Evolutionary conservation across 2,888 invertebrate genomes (phyloP).

Genomic region (Tineola bisselliella): DNA sequence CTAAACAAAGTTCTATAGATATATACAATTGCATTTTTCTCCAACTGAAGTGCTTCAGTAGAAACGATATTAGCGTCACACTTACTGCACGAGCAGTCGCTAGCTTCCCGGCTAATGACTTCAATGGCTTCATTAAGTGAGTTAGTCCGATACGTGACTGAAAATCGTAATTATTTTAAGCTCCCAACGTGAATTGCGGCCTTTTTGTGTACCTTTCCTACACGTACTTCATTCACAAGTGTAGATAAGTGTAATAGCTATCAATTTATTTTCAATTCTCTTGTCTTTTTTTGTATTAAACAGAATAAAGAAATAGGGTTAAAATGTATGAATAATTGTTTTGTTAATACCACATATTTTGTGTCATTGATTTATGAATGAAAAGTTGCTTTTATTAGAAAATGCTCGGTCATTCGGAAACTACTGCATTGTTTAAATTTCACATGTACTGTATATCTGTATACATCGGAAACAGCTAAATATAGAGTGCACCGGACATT

Average conservation of each 20-base stretch:
- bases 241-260: neutral
- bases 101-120: slow-evolving; percentile 34
- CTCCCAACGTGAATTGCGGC: neutral
- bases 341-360: neutral
- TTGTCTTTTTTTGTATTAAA: neutral
- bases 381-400: neutral
- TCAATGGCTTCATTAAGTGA: slow-evolving; percentile 48
- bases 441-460: slow-evolving; percentile 31
- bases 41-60: slow-evolving; percentile 1
- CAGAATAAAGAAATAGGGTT: neutral
- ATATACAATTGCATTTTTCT: slow-evolving; percentile 3
- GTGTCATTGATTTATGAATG: neutral
- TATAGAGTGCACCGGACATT: slow-evolving; percentile 61
- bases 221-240: neutral
- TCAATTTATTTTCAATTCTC: neutral
- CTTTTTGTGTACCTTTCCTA: neutral
- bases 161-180: slow-evolving; percentile 23
- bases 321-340: neutral
- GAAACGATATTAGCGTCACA: slow-evolving; percentile 3
- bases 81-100: slow-evolving; percentile 13
- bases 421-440: slow-evolving; percentile 34
- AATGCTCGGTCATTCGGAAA: slow-evolving; percentile 19
- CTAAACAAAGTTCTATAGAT: too few species aligned
- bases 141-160: slow-evolving; percentile 40
- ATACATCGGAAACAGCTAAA: slow-evolving; percentile 33